A percentile compares a stretch with the other conserved stretches of the same genome.
phyloP scores from a whole-genome alignment of 2,797 vertebrate genomes.

The Craterocephalus amniculus region DNA sequence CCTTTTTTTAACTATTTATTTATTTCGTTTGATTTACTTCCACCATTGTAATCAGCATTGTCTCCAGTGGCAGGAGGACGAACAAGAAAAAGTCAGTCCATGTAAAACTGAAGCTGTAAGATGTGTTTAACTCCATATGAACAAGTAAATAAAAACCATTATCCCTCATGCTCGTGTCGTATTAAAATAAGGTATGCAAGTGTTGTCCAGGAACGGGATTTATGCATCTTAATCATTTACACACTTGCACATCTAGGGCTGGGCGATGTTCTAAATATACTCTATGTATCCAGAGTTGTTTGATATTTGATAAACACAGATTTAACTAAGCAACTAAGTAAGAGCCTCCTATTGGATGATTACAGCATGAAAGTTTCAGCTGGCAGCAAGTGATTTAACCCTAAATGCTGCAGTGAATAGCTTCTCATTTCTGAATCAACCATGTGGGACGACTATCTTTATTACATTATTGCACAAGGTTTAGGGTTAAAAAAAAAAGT shows the following conservation, averaged over 20 bases:
- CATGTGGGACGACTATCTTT: too few species aligned
- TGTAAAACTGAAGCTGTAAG: background rate
- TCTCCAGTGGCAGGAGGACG: background rate
- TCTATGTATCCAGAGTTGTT: too few species aligned
- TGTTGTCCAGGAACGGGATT: background rate
- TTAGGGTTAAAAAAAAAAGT: too few species aligned
- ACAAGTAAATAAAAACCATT: background rate
- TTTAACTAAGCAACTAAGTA: background rate
- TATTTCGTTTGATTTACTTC: background rate
- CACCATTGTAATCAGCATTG: background rate
- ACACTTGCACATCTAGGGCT: background rate
- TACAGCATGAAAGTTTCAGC: background rate
- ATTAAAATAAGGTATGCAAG: background rate
- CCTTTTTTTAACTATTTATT: background rate
- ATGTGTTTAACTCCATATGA: background rate
- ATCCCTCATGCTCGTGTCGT: background rate
- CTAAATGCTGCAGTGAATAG: background rate
- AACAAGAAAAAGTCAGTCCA: background rate
- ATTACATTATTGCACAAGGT: too few species aligned
- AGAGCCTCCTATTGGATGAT: background rate
- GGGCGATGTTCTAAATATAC: too few species aligned
- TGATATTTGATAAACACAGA: too few species aligned
- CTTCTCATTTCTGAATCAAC: too few species aligned
- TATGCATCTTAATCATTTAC: background rate
- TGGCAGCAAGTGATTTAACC: background rate